Percentiles rank a stretch among this genome's conserved stretches.
These are phyloP conservation scores for Tetrax tetrax DNA, from an alignment of 2,113 vertebrate genomes.

Conservation along the genomic window DNA sequence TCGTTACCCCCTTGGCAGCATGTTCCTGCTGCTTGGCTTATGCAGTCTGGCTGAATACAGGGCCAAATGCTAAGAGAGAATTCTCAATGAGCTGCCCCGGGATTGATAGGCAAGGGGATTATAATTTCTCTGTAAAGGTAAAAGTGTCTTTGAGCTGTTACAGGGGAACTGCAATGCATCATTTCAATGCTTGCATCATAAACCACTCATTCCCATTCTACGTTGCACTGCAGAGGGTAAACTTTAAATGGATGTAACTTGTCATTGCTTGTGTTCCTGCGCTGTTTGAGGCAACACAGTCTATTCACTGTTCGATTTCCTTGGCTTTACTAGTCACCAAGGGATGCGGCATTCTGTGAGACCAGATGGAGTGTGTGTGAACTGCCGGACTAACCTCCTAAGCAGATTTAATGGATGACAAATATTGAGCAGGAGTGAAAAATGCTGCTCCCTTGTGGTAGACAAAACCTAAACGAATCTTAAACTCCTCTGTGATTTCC, in stretches of 20 bases:
- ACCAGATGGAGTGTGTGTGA: slow-evolving; percentile 24
- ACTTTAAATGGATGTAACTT: neutral
- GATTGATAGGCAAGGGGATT: neutral
- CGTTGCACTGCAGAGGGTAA: neutral
- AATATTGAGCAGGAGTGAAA: slow-evolving; percentile 26
- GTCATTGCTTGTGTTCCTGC: neutral
- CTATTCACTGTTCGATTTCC: neutral
- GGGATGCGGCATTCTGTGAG: slow-evolving; percentile 3
- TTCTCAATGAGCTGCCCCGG: neutral
- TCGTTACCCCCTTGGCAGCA: neutral
- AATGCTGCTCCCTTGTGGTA: neutral
- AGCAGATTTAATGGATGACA: slow-evolving; percentile 34
- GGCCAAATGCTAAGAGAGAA: neutral
- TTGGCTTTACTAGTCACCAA: slow-evolving; percentile 22
- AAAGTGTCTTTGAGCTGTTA: neutral
- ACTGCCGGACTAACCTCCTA: neutral
- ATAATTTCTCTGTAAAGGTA: neutral
- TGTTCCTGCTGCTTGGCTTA: neutral
- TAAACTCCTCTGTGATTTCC: neutral
- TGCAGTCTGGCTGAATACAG: neutral
- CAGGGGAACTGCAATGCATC: neutral
- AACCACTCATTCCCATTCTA: neutral
- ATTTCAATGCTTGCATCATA: neutral
- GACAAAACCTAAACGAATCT: slow-evolving; percentile 8
- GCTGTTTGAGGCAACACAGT: neutral